Percentiles rank a stretch among this genome's conserved stretches.
Conservation (phyloP, 2,113 vertebrate species). For the Xenotilapia caudafasciata region DNA sequence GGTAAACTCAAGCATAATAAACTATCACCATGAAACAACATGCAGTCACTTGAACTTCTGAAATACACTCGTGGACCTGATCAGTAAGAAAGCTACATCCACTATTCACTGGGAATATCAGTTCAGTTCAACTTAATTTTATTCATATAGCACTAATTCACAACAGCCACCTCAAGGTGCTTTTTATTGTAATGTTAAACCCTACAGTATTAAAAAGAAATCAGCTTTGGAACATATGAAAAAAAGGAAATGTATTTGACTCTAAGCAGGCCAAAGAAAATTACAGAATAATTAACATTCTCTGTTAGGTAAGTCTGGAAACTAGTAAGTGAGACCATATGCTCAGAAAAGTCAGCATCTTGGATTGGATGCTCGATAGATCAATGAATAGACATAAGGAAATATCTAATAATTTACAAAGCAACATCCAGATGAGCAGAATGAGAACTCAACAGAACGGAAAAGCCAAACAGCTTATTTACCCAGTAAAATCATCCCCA, state of each 20-base stretch:
- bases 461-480: not conserved
- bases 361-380: not conserved
- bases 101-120: not conserved
- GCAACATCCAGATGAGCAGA: not conserved
- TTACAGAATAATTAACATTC: not conserved
- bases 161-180: not conserved
- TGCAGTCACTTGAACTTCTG: not conserved
- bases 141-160: not conserved
- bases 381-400: not conserved
- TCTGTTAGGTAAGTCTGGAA: not conserved
- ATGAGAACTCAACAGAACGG: not conserved
- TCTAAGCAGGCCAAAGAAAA: not conserved
- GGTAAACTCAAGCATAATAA: not conserved
- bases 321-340: not conserved
- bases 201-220: not conserved
- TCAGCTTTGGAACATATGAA: not conserved
- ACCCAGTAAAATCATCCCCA: not conserved
- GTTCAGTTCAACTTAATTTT: not conserved
- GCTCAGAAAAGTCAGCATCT: not conserved
- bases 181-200: not conserved
- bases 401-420: not conserved
- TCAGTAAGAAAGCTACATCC: not conserved
- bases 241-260: not conserved
- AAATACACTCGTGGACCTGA: not conserved
- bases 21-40: not conserved